phyloP scores from a whole-genome alignment of 2,113 vertebrate genomes.

The Neogobius melanostomus region DNA sequence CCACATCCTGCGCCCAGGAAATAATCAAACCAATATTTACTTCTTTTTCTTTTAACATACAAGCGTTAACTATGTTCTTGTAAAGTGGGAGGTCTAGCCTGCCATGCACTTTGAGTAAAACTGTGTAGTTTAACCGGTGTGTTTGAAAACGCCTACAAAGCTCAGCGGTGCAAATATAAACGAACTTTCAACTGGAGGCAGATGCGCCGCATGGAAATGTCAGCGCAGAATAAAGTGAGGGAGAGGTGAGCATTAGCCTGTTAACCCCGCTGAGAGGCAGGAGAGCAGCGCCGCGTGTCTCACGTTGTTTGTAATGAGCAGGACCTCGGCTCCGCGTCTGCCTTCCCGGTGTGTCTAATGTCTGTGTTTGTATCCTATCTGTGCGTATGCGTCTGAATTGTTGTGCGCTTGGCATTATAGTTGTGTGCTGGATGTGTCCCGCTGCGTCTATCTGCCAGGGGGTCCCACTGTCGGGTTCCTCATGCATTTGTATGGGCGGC shows the following conservation, averaged over 20 bases:
- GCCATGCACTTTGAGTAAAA: background rate
- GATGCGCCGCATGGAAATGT: conserved; percentile 22
- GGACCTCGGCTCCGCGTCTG: conserved; percentile 30
- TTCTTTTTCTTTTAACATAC: too few relatives aligned
- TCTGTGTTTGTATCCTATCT: background rate
- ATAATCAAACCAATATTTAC: too few relatives aligned
- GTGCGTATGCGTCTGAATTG: background rate
- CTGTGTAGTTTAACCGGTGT: background rate
- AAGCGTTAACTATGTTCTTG: too few relatives aligned
- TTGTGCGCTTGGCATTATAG: too few relatives aligned
- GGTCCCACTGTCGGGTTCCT: conserved; percentile 21
- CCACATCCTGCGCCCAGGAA: too few relatives aligned
- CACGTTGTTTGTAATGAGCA: conserved; percentile 42
- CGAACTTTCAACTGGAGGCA: conserved; percentile 10
- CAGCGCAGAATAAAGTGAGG: conserved; percentile 20
- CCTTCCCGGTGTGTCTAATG: conserved; percentile 35
- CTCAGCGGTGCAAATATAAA: background rate
- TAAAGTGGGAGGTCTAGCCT: too few relatives aligned
- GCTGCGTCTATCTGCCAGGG: conserved; percentile 12
- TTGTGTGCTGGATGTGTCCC: conserved; percentile 24
- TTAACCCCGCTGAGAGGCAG: conserved; percentile 33
- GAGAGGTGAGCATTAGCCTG: conserved; percentile 34
- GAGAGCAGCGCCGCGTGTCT: conserved; percentile 32
- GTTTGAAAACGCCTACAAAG: conserved; percentile 1
- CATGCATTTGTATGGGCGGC: conserved; percentile 19